Evolutionary conservation across 2,113 vertebrate species (phyloP).

Genomic region (Phyllostomus hastatus): DNA sequence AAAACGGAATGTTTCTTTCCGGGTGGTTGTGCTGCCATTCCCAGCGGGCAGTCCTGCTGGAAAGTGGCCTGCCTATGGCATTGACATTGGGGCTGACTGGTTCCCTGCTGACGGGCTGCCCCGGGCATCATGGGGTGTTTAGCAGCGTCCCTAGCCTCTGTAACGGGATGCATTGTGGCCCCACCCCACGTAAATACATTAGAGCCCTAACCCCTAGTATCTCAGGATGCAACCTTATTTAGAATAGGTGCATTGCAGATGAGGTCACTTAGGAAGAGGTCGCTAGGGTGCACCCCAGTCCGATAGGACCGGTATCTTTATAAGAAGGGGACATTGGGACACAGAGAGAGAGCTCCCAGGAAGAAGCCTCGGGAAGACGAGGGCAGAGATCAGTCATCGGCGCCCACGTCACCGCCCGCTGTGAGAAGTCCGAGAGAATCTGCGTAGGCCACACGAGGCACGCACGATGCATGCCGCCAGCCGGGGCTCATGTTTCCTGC

Average conservation of each 20-base stretch:
- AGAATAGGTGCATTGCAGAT: not conserved
- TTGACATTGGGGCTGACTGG: too few species aligned
- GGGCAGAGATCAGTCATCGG: not conserved
- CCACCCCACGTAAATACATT: not conserved
- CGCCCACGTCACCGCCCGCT: fast-evolving
- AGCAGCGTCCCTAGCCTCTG: not conserved
- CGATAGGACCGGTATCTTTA: not conserved
- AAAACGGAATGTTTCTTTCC: not conserved
- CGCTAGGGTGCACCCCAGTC: too few species aligned
- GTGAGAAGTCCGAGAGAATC: not conserved
- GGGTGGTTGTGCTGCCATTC: not conserved
- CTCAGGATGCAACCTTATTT: not conserved
- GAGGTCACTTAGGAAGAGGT: not conserved
- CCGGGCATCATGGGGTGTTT: not conserved
- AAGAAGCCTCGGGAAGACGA: not conserved
- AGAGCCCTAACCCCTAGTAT: not conserved
- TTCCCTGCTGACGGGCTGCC: not conserved
- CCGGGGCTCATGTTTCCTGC: not conserved
- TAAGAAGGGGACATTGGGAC: not conserved
- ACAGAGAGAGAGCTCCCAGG: not conserved
- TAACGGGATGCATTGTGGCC: not conserved
- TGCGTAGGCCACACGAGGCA: fast-evolving
- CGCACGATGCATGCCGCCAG: fast-evolving
- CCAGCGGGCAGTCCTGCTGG: fast-evolving
- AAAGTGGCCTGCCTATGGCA: not conserved